Conservation (phyloP, 2,797 vertebrate genomes). For the Podargus strigoides region DNA sequence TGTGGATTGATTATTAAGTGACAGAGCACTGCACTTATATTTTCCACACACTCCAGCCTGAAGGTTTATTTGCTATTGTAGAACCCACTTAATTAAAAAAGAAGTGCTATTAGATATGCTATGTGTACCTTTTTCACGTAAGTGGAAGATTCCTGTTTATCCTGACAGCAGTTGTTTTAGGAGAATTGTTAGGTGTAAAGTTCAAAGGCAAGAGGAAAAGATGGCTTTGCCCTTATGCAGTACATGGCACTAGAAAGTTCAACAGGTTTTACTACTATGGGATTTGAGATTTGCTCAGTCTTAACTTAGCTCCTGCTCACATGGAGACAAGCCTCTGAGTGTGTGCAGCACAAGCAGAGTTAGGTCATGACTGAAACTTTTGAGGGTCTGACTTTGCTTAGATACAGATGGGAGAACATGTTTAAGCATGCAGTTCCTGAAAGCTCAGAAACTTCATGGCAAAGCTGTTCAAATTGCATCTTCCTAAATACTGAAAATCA, state of each 20-base stretch:
- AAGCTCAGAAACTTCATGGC: not conserved
- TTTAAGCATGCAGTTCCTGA: not conserved
- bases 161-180: not conserved
- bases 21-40: not conserved
- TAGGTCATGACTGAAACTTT: not conserved
- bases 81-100: not conserved
- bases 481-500: not conserved
- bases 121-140: not conserved
- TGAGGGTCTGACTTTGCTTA: not conserved
- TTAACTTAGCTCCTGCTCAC: not conserved
- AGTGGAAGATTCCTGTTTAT: not conserved
- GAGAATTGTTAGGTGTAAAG: not conserved
- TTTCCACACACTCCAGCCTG: not conserved
- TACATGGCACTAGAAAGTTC: not conserved
- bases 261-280: not conserved
- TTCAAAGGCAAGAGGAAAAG: not conserved
- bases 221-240: not conserved
- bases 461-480: not conserved
- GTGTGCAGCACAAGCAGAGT: accelerated
- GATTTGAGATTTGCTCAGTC: not conserved
- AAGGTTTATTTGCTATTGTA: not conserved
- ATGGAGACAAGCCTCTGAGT: not conserved
- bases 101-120: not conserved
- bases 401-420: not conserved
- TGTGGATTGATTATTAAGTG: not conserved